phyloP scores from a whole-genome alignment of 2,888 invertebrate species.

The Patella pellucida region DNA sequence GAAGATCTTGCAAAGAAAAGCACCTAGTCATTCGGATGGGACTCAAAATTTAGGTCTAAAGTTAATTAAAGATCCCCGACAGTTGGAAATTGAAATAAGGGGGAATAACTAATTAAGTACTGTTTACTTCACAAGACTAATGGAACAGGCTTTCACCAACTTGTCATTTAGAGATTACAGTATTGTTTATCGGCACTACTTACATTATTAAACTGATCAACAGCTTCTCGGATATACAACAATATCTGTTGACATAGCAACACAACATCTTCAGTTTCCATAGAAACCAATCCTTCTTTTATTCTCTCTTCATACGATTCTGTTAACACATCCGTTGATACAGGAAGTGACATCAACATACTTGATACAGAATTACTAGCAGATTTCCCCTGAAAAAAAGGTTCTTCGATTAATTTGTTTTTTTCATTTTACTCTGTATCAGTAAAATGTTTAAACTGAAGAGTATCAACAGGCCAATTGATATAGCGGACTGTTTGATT shows the following conservation, averaged over 20 bases:
- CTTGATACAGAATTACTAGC: not conserved
- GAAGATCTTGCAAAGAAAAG: too few relatives aligned
- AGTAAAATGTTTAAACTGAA: too few relatives aligned
- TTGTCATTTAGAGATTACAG: too few relatives aligned
- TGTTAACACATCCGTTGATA: conserved; percentile 16
- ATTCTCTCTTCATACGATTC: conserved; percentile 14
- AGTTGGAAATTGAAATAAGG: too few relatives aligned
- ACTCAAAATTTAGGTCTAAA: too few relatives aligned
- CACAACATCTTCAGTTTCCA: conserved; percentile 18
- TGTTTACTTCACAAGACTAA: not conserved
- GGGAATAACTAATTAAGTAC: too few relatives aligned
- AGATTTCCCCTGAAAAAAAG: not conserved
- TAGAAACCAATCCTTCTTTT: conserved; percentile 11
- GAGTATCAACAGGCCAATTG: too few relatives aligned
- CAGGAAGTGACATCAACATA: conserved; percentile 25
- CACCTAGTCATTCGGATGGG: too few relatives aligned
- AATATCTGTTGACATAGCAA: conserved; percentile 23
- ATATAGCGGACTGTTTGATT: too few relatives aligned
- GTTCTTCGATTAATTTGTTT: too few relatives aligned
- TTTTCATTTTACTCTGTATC: too few relatives aligned
- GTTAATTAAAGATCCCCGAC: too few relatives aligned
- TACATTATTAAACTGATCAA: conserved; percentile 1
- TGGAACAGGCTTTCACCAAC: not conserved
- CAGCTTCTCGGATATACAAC: conserved; percentile 18
- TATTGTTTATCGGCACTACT: not conserved